Percentiles rank a stretch among this genome's conserved stretches.
These are phyloP conservation scores for Neoscelio sp. DNA, from an alignment of 2,888 invertebrate genomes.

Conservation along the genomic window DNA sequence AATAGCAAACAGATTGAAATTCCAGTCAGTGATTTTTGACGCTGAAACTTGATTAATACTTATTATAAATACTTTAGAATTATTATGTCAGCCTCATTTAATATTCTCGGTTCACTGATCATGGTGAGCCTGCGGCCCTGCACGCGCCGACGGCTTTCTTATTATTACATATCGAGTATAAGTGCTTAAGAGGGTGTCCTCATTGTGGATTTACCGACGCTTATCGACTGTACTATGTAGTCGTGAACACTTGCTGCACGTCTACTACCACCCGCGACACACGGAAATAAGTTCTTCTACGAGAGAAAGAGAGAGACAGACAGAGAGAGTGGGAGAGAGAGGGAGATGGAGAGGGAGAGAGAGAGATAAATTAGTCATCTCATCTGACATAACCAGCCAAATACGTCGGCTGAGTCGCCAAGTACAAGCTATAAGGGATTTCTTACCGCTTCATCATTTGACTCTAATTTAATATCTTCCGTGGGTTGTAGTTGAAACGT, in stretches of 20 bases:
- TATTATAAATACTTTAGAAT: constrained; percentile 51
- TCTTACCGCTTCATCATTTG: constrained; percentile 48
- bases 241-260: constrained; percentile 63
- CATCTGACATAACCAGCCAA: constrained; percentile 41
- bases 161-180: constrained; percentile 50
- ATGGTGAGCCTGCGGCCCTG: constrained; percentile 58
- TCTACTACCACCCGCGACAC: constrained; percentile 59
- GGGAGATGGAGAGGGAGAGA: constrained; percentile 25
- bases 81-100: constrained; percentile 55
- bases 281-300: constrained; percentile 41
- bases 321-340: no score
- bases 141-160: constrained; percentile 62
- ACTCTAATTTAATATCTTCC: constrained; percentile 38
- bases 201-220: constrained; percentile 60
- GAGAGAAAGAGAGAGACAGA: constrained; percentile 34
- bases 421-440: constrained; percentile 44
- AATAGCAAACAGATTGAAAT: neutral
- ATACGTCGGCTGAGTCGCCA: constrained; percentile 22
- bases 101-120: constrained; percentile 49
- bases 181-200: constrained; percentile 66
- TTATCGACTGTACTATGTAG: constrained; percentile 63
- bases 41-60: constrained; percentile 36
- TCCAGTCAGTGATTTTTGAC: constrained; percentile 5
- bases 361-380: constrained; percentile 65
- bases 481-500: constrained; percentile 6